A percentile compares a stretch with the other conserved stretches of the same genome.
These are phyloP conservation scores for Penaeus vannamei DNA, from an alignment of 1,140 invertebrate species.

Conservation along the genomic window DNA sequence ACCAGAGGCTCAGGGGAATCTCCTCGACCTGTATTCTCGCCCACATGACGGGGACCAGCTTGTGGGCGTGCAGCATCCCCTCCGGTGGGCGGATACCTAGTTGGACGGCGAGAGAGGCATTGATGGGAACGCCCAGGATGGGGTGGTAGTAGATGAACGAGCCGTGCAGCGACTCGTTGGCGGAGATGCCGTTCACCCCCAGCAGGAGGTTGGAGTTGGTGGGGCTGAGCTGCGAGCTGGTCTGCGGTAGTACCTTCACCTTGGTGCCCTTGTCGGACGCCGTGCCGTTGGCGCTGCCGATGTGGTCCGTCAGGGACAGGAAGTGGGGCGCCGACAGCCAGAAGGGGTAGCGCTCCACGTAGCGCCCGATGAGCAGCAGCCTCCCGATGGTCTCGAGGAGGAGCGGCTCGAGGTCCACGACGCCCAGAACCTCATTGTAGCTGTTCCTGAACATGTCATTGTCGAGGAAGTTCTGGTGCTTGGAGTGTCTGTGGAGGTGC, in stretches of 20 bases:
- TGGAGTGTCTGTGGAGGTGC: slow-evolving; percentile 48
- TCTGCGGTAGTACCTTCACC: slow-evolving; percentile 3
- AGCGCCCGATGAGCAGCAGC: slow-evolving; percentile 44
- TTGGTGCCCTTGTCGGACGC: neutral
- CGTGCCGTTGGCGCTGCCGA: slow-evolving; percentile 29
- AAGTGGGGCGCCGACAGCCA: slow-evolving; percentile 67
- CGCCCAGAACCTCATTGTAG: slow-evolving; percentile 56
- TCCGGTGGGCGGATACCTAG: slow-evolving; percentile 62
- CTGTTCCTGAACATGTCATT: slow-evolving; percentile 46
- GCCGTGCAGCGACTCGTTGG: slow-evolving; percentile 61
- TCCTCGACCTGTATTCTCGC: slow-evolving; percentile 62
- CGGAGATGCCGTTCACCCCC: slow-evolving; percentile 57
- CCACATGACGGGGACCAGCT: slow-evolving; percentile 66
- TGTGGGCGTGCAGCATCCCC: slow-evolving; percentile 64
- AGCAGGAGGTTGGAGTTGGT: slow-evolving; percentile 38
- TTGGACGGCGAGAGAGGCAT: slow-evolving; percentile 66
- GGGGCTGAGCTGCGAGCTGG: neutral
- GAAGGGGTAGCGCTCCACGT: slow-evolving; percentile 57
- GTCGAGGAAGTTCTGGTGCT: slow-evolving; percentile 45
- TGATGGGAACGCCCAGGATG: slow-evolving; percentile 65
- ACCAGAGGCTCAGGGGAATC: slow-evolving; percentile 62
- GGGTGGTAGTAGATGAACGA: slow-evolving; percentile 68
- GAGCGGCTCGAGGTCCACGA: slow-evolving; percentile 58
- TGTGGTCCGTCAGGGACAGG: slow-evolving; percentile 42
- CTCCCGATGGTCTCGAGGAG: slow-evolving; percentile 53